Evolutionary conservation across 2,888 invertebrate species (phyloP).

Genomic region (Scaeva pyrastri): DNA sequence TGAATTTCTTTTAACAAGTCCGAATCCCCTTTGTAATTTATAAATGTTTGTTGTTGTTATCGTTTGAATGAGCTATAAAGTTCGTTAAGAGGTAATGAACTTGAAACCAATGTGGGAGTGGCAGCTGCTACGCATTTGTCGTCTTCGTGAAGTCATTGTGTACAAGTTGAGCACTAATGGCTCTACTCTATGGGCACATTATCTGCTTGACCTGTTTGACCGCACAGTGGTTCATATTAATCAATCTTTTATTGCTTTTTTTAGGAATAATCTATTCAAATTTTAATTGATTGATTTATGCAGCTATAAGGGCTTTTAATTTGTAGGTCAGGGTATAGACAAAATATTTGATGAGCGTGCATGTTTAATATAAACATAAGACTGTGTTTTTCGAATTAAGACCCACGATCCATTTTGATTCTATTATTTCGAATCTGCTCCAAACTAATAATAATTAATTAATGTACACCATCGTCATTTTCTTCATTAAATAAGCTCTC

Average conservation of each 20-base stretch:
- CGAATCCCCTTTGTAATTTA: constrained; percentile 2
- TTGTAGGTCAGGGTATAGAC: constrained; percentile 24
- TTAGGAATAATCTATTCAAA: too few species aligned
- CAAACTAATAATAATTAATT: too few species aligned
- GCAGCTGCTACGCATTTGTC: neutral
- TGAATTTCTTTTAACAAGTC: constrained; percentile 29
- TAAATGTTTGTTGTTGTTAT: constrained; percentile 10
- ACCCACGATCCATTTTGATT: too few species aligned
- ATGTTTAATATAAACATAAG: too few species aligned
- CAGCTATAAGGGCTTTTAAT: neutral
- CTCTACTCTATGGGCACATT: neutral
- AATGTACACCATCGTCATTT: too few species aligned
- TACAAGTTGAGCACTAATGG: constrained; percentile 48
- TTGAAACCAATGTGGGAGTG: constrained; percentile 67
- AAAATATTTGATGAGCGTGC: too few species aligned
- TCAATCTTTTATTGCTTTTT: constrained; percentile 1
- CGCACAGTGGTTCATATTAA: constrained; percentile 5
- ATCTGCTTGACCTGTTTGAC: constrained; percentile 53
- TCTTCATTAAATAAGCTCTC: too few species aligned
- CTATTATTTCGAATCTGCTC: too few species aligned
- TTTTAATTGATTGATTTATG: neutral
- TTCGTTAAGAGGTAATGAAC: constrained; percentile 69
- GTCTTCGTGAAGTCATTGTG: neutral
- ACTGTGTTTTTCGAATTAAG: too few species aligned
- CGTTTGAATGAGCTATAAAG: constrained; percentile 34